Base-by-base conservation (phyloP, 92 coral and sea anemone genomes). In the Actinernus sp. region DNA sequence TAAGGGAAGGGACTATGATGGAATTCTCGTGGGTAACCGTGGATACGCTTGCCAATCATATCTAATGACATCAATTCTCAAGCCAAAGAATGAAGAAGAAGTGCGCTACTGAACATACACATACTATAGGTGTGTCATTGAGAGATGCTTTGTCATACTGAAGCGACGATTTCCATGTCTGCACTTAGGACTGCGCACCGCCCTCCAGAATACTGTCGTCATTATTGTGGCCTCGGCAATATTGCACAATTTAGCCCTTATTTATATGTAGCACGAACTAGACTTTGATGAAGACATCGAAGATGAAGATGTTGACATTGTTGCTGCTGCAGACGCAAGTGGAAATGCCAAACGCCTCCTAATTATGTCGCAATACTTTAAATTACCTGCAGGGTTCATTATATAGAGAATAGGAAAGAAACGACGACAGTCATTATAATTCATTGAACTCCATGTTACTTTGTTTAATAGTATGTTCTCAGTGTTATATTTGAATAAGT, bases 221-320 rank as follows among this genome's bases (percentile, higher is more conserved):
- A 63, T 64, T 12, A 63, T 31, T 75, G 58, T 63, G 37, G 59
- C 74, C 49, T 14, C 65, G 1, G 73, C 46, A 3, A 34, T 41
- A 48, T 31, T 63, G 66, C 52, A 63, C 21, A 63, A 63, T 53
- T 44, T 54, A 32, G 46, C 50, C 65, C 50, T 74, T 62, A 22
- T 63, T n/a, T n/a, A n/a, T n/a, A n/a, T n/a, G 58, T 31, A 55
- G 20, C 31, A 47, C 31, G 60, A 74, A 43, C 62, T 7, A 52
- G 56, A 74, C 61, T 71, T 71, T 59, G 39, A 59, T 71, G 59
- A 71, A 46, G 79, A 61, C 63, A 49, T 59, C 55, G 70, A 73
- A 73, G 62, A 39, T 60, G 53, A 59, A 8, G 61, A 53, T 34
- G 59, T 60, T 60, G 79, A 73, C 71, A 49, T 49, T 73, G 71